These are phyloP conservation scores for Isotomurus palustris DNA, from an alignment of 2,888 invertebrate genomes.

Conservation along the genomic window DNA sequence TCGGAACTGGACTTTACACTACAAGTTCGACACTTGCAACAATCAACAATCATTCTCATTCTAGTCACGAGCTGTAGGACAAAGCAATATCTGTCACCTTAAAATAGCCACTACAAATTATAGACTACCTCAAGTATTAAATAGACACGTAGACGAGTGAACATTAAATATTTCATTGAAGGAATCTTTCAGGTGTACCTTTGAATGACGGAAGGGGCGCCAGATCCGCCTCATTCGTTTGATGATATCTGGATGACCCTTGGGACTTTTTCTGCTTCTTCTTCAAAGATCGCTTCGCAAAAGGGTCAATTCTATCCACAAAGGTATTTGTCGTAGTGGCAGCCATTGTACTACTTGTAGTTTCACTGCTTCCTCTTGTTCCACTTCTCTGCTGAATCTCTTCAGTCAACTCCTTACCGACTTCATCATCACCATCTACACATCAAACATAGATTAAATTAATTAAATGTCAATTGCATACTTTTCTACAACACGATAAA, in stretches of 20 bases:
- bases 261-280: conserved; percentile 98
- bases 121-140: too few relatives aligned
- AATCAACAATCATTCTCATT: too few relatives aligned
- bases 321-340: conserved; percentile 59
- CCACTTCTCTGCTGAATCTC: conserved; percentile 31
- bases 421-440: conserved; percentile 33
- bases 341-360: conserved; percentile 36
- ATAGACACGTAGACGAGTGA: too few relatives aligned
- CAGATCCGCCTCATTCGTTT: conserved; percentile 95
- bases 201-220: conserved; percentile 93
- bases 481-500: background rate
- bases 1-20: too few relatives aligned
- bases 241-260: conserved; percentile 97
- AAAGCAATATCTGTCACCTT: too few relatives aligned
- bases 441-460: background rate
- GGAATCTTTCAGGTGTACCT: conserved; percentile 72
- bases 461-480: background rate
- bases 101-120: too few relatives aligned
- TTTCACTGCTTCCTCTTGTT: conserved; percentile 24
- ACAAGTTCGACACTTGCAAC: too few relatives aligned
- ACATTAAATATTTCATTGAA: too few relatives aligned
- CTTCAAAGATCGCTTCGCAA: conserved; percentile 94
- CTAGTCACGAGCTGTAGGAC: too few relatives aligned
- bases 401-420: conserved; percentile 37
- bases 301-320: conserved; percentile 99